Base-by-base conservation (phyloP, 2,113 vertebrate genomes). In the Misgurnus mizolepis region DNA sequence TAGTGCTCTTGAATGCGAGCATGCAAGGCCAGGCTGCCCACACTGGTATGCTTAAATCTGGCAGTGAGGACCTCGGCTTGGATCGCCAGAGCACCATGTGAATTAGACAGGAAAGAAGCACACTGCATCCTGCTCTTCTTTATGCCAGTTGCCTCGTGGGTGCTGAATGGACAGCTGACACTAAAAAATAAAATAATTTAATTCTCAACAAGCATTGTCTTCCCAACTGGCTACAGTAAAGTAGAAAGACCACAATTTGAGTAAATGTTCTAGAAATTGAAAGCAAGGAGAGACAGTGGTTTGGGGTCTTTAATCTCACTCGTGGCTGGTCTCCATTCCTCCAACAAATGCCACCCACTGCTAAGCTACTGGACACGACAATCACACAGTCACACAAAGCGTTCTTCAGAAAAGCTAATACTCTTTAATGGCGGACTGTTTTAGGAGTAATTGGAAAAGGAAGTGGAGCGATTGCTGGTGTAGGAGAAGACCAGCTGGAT, bases 371-470 rank as follows among this genome's bases (percentile, higher is more conserved):
- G 73, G 67, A 58, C 58, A 70, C 77, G 50, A 69, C 75, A 80
- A 61, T 78, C 78, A 66, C 67, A 76, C 39, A 60, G 64, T 68
- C 64, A 74, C 62, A 81, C 10, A 69, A 9, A 27, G 39, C 3
- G 43, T 60, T 43, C 43, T 41, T 50, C 61, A 68, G 55, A 60
- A 80, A 86, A 61, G 49, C 78, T 76, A 81, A 81, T 81, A 55
- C 66, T 76, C 78, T 76, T 70, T 83, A 85, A 85, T 81, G 76
- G 82, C 74, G 58, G 77, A 47, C 74, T 68, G 64, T 76, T 85
- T 76, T 81, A 69, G 62, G 68, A 78, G 81, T 83, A 81, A 83
- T 78, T 85, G 81, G 58, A 67, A 71, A 72, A 85, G 82, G 82
- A 82, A 83, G 71, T 81, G 49, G 15, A 61, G 74, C 60, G 62